phyloP scores from a whole-genome alignment of 2,888 invertebrate genomes.

The Shargacucullia verbasci region DNA sequence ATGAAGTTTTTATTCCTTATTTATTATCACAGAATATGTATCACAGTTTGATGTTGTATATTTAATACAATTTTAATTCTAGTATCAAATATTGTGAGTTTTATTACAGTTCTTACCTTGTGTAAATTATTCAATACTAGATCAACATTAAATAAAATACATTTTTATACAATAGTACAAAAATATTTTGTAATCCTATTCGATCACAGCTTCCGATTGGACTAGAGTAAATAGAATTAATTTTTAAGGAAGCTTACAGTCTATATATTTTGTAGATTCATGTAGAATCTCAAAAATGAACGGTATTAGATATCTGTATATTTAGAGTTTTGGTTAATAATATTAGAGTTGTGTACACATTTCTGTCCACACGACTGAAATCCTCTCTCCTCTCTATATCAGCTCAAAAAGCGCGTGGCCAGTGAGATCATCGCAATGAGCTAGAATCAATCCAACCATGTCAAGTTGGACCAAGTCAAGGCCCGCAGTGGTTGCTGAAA shows the following conservation, averaged over 20 bases:
- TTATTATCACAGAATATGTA: constrained; percentile 58
- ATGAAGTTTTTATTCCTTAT: constrained; percentile 44
- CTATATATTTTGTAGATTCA: constrained; percentile 30
- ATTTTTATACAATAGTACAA: constrained; percentile 17
- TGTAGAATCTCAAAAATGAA: too few relatives aligned
- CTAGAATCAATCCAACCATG: neutral
- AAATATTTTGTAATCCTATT: neutral
- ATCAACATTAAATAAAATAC: neutral
- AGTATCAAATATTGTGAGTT: constrained; percentile 8
- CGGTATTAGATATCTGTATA: too few relatives aligned
- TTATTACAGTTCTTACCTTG: constrained; percentile 10
- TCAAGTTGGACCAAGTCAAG: constrained; percentile 4
- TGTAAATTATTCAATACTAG: constrained; percentile 13
- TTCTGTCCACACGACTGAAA: neutral
- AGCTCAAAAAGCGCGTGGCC: neutral
- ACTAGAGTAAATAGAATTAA: constrained; percentile 17
- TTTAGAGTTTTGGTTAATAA: constrained; percentile 12
- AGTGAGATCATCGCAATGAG: neutral
- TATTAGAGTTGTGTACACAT: neutral
- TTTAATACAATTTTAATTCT: constrained; percentile 15
- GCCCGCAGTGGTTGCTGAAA: neutral
- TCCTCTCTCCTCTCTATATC: neutral
- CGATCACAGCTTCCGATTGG: neutral
- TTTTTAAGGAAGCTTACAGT: constrained; percentile 7
- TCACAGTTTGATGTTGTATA: constrained; percentile 53